phyloP scores from a whole-genome alignment of 2,888 invertebrate genomes.

The Drepana falcataria region DNA sequence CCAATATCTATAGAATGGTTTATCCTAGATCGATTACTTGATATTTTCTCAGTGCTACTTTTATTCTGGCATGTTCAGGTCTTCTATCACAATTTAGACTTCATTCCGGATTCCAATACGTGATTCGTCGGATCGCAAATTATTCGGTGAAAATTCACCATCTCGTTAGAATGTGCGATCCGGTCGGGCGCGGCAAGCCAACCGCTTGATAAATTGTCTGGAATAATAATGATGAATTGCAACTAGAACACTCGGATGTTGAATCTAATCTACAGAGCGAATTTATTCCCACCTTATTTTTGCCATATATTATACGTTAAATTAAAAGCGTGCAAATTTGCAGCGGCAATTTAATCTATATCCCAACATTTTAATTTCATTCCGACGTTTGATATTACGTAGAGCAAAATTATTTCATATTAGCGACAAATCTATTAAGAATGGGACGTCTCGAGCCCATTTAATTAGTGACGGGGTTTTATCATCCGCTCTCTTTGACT shows the following conservation, averaged over 20 bases:
- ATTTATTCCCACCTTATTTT: conserved; percentile 33
- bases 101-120: conserved; percentile 77
- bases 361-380: conserved; percentile 37
- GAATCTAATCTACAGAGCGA: conserved; percentile 62
- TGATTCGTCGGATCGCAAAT: conserved; percentile 78
- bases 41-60: conserved; percentile 20
- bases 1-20: conserved; percentile 18
- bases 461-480: conserved; percentile 76
- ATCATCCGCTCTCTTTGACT: conserved; percentile 66
- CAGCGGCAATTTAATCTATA: background rate
- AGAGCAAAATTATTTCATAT: conserved; percentile 63
- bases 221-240: conserved; percentile 80
- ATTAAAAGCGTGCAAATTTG: background rate
- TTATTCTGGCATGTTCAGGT: conserved; percentile 60
- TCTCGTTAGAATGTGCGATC: conserved; percentile 78
- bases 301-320: conserved; percentile 4
- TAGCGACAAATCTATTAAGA: conserved; percentile 75
- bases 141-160: conserved; percentile 79
- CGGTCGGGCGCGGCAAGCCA: conserved; percentile 70
- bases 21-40: conserved; percentile 24
- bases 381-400: conserved; percentile 51
- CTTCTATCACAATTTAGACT: conserved; percentile 75
- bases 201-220: conserved; percentile 79
- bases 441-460: conserved; percentile 64
- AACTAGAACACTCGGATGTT: conserved; percentile 66